These are phyloP conservation scores for Habroteleia sp. DNA, from an alignment of 2,888 invertebrate genomes.

Conservation along the genomic window DNA sequence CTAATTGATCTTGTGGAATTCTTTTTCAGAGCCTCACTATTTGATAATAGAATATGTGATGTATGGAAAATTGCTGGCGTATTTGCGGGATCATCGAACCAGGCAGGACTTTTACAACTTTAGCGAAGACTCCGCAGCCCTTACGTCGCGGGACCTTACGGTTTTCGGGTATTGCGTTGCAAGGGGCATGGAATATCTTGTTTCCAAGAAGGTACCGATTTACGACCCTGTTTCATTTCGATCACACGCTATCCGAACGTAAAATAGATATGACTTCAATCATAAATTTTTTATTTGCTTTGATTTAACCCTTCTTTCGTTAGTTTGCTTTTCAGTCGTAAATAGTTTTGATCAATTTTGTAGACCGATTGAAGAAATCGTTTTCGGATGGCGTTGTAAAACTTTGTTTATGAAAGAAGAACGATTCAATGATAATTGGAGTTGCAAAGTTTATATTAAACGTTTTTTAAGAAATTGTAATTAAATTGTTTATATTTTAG, in stretches of 20 bases:
- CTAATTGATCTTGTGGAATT: slow-evolving; percentile 21
- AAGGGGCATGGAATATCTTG: slow-evolving; percentile 92
- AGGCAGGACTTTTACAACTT: slow-evolving; percentile 84
- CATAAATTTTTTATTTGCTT: no score
- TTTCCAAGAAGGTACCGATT: slow-evolving; percentile 86
- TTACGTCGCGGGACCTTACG: slow-evolving; percentile 88
- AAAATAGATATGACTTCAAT: no score
- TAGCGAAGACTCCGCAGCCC: slow-evolving; percentile 85
- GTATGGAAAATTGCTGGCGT: slow-evolving; percentile 90
- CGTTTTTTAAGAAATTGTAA: no score
- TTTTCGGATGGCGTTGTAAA: no score
- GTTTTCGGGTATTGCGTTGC: slow-evolving; percentile 92
- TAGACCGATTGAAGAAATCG: no score
- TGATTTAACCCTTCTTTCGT: no score
- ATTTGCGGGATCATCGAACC: slow-evolving; percentile 86
- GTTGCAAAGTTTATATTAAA: no score
- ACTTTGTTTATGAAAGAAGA: no score
- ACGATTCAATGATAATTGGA: no score
- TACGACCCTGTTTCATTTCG: slow-evolving; percentile 10
- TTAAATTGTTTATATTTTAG: no score
- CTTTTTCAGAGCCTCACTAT: slow-evolving; percentile 90
- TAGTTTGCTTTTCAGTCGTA: no score
- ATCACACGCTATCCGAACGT: not conserved
- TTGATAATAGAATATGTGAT: slow-evolving; percentile 93
- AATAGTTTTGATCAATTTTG: no score